Conservation (phyloP, 2,113 vertebrate genomes). For the Beaufortia kweichowensis region DNA sequence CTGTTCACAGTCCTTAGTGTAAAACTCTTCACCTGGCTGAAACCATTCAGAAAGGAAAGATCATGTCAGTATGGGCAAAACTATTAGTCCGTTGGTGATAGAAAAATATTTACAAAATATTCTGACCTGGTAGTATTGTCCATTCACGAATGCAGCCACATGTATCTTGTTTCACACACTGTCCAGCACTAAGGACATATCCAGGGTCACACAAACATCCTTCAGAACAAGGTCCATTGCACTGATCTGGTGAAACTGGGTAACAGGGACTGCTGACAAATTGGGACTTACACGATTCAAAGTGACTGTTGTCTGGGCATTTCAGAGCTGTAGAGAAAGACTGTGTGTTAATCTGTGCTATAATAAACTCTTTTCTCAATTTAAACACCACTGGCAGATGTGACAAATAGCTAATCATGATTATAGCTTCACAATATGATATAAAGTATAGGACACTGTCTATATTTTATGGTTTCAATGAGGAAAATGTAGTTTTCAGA, state of each 20-base stretch:
- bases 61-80: not conserved
- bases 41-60: conserved; percentile 7
- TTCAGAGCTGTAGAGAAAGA: conserved; percentile 58
- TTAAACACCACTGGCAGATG: no score
- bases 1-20: conserved; percentile 63
- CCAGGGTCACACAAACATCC: conserved; percentile 74
- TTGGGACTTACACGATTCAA: conserved; percentile 63
- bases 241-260: conserved; percentile 55
- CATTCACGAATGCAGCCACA: conserved; percentile 71
- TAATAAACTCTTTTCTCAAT: no score
- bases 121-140: conserved; percentile 73
- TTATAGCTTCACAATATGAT: no score
- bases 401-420: no score
- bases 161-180: conserved; percentile 64
- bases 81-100: no score
- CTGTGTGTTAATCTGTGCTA: conserved; percentile 1
- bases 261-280: conserved; percentile 67
- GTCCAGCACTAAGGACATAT: conserved; percentile 71
- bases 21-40: conserved; percentile 73
- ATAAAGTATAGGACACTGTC: no score
- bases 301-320: conserved; percentile 74
- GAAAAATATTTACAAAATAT: not conserved
- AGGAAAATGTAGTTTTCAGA: conserved; percentile 22
- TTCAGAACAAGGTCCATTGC: conserved; percentile 68
- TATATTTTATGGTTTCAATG: not conserved